A percentile compares a stretch with the other conserved stretches of the same genome.
Conservation (phyloP, 2,888 invertebrate species). For the Leucoma salicis region DNA sequence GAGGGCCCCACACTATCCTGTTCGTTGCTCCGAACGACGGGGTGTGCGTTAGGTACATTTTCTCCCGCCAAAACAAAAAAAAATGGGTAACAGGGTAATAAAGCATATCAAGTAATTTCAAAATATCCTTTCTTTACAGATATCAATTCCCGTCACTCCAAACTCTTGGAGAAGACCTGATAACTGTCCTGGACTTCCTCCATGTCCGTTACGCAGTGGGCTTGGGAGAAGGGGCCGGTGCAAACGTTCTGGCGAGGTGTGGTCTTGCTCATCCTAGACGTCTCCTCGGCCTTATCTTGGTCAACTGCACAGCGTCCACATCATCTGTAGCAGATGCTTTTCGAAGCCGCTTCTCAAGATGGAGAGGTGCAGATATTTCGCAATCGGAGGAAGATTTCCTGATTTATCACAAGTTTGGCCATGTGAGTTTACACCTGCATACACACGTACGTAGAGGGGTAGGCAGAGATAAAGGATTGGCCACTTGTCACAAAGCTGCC, state of each 20-base stretch:
- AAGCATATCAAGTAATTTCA: not conserved
- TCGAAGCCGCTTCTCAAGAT: slow-evolving; percentile 91
- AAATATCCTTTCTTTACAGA: slow-evolving; percentile 57
- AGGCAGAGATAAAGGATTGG: no score
- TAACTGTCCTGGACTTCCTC: slow-evolving; percentile 90
- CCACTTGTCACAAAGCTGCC: no score
- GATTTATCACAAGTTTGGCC: slow-evolving; percentile 94
- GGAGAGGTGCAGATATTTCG: slow-evolving; percentile 92
- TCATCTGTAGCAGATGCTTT: slow-evolving; percentile 93
- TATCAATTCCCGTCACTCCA: slow-evolving; percentile 92
- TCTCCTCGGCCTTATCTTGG: slow-evolving; percentile 89
- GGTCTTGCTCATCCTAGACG: slow-evolving; percentile 91
- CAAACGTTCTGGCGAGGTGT: slow-evolving; percentile 92
- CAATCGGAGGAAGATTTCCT: slow-evolving; percentile 94
- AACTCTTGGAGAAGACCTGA: slow-evolving; percentile 90
- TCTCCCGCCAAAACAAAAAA: no score
- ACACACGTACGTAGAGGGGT: no score
- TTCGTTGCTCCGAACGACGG: no score
- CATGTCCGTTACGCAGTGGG: slow-evolving; percentile 92
- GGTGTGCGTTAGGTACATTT: no score
- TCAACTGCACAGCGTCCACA: slow-evolving; percentile 93
- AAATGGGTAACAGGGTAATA: not conserved
- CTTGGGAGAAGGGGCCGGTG: slow-evolving; percentile 93
- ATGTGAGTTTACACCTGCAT: slow-evolving; percentile 87
- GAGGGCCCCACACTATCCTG: no score